Evolutionary conservation across 2,113 vertebrate genomes (phyloP).

Genomic region (Syngnathus typhle): DNA sequence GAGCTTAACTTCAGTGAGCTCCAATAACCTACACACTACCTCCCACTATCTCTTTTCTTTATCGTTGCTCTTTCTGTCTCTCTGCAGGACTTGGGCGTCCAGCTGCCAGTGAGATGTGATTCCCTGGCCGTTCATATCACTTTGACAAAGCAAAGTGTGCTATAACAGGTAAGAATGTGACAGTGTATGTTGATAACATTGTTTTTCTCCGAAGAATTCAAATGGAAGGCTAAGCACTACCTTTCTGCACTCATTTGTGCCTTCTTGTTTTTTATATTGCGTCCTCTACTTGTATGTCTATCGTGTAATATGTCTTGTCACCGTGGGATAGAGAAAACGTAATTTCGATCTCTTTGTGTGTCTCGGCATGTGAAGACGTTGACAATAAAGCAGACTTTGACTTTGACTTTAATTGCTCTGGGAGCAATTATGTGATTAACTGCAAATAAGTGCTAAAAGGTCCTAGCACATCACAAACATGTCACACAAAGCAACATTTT

Average conservation of each 20-base stretch:
- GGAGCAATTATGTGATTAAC: background rate
- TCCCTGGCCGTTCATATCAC: slow-evolving; percentile 48
- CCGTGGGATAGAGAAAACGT: too few species aligned
- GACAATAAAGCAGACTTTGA: too few species aligned
- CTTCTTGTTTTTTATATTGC: too few species aligned
- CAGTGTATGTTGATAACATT: background rate
- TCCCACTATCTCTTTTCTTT: background rate
- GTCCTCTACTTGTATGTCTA: too few species aligned
- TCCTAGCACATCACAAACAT: background rate
- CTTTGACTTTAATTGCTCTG: background rate
- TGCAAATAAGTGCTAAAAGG: background rate
- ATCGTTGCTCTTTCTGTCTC: slow-evolving; percentile 7
- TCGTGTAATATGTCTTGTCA: too few species aligned
- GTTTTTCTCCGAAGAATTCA: background rate
- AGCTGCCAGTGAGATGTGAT: slow-evolving; percentile 66
- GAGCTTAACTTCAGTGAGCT: slow-evolving; percentile 45
- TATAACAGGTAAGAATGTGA: slow-evolving; percentile 49
- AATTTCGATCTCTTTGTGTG: too few species aligned
- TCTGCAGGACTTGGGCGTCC: slow-evolving; percentile 53
- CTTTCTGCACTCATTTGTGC: too few species aligned
- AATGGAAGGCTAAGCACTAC: background rate
- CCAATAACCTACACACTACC: slow-evolving; percentile 34
- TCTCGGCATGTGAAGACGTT: too few species aligned
- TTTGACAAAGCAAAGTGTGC: slow-evolving; percentile 48
- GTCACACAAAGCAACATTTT: background rate